Percentiles rank a stretch among this genome's conserved stretches.
phyloP scores from a whole-genome alignment of 53 echinoderm and acorn worm species.

The Holothuria leucospilota region DNA sequence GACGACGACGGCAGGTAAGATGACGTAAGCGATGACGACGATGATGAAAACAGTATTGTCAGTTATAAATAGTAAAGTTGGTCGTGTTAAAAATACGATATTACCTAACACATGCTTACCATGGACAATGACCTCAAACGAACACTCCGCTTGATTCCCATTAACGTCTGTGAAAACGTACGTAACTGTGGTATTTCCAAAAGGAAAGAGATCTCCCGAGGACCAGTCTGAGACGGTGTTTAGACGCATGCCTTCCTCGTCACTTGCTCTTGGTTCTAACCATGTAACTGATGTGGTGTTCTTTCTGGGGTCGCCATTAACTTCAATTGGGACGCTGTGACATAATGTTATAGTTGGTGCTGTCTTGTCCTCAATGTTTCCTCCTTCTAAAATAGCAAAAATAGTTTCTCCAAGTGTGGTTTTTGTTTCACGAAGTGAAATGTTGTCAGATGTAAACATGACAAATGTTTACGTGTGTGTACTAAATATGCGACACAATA shows the following conservation, averaged over 20 bases:
- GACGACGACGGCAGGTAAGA: no score
- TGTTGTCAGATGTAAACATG: no score
- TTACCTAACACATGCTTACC: background rate
- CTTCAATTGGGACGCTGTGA: background rate
- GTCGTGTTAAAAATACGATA: no score
- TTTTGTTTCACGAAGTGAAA: no score
- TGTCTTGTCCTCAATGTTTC: background rate
- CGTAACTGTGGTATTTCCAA: constrained; percentile 13
- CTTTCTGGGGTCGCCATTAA: background rate
- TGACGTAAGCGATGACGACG: no score
- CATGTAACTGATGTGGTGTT: background rate
- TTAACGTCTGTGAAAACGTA: background rate
- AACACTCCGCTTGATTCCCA: background rate
- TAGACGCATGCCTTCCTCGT: constrained; percentile 3
- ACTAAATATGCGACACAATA: no score
- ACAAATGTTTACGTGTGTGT: no score
- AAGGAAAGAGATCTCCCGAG: background rate
- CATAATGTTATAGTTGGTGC: background rate
- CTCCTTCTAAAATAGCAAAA: background rate
- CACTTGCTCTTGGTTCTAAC: constrained; percentile 18
- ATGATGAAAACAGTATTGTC: no score
- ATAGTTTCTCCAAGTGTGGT: no score
- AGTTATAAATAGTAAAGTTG: no score
- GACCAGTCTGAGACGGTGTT: background rate
- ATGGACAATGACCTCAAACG: constrained; percentile 27